These are phyloP conservation scores for Theretra japonica DNA, from an alignment of 2,888 invertebrate genomes.

Conservation along the genomic window DNA sequence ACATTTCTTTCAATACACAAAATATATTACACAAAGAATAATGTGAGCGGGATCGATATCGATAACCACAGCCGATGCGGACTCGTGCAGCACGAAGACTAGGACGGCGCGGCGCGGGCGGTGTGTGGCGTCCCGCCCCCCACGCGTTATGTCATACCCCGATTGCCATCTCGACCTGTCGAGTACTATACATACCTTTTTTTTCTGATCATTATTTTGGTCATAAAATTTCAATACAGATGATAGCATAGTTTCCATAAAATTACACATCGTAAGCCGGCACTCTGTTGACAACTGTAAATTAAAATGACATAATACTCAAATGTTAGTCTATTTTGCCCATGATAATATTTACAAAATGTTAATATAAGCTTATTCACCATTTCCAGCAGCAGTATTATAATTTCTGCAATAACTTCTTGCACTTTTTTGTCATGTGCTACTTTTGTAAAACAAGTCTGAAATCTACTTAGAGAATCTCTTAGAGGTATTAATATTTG, in stretches of 20 bases:
- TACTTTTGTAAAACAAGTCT: conserved; percentile 60
- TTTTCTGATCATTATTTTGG: conserved; percentile 71
- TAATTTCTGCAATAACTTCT: conserved; percentile 71
- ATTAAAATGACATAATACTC: conserved; percentile 30
- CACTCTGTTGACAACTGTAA: conserved; percentile 80
- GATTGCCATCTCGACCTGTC: no score
- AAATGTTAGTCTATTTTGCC: not conserved
- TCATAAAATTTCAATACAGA: conserved; percentile 75
- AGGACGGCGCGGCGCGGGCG: no score
- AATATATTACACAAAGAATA: no score
- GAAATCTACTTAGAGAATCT: conserved; percentile 61
- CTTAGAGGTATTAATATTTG: conserved; percentile 69
- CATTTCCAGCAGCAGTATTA: conserved; percentile 63
- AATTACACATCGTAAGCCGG: conserved; percentile 79
- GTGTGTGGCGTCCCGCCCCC: no score
- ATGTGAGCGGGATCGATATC: no score
- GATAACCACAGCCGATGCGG: no score
- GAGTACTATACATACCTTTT: conserved; percentile 74
- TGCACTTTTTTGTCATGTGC: conserved; percentile 70
- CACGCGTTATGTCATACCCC: no score
- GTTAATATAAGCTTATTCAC: conserved; percentile 50
- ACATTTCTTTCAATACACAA: no score
- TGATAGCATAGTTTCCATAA: conserved; percentile 77
- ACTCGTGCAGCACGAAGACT: no score
- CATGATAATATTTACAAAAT: not conserved